These are phyloP conservation scores for Armadillidium nasatum DNA, from an alignment of 1,140 invertebrate genomes.

Conservation along the genomic window DNA sequence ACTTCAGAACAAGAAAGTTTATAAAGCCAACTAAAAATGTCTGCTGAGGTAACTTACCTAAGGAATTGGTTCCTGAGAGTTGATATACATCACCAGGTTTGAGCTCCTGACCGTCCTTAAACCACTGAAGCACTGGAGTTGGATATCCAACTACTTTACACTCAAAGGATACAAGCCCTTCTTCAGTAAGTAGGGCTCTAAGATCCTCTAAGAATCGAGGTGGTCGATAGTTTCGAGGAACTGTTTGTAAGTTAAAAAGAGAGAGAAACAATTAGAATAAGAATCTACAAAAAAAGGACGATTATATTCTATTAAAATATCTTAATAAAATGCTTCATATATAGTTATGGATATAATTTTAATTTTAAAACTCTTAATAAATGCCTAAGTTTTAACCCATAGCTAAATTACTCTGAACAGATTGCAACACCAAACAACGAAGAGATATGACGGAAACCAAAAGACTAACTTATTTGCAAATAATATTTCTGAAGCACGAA, in stretches of 20 bases:
- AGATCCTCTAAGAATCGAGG: constrained; percentile 83
- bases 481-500: no score
- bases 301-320: no score
- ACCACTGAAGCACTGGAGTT: constrained; percentile 77
- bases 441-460: no score
- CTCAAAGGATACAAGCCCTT: constrained; percentile 84
- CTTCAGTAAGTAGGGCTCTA: constrained; percentile 79
- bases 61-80: constrained; percentile 77
- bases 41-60: constrained; percentile 52
- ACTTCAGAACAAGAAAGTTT: background rate
- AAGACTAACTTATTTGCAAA: no score
- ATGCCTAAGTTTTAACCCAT: no score
- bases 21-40: background rate
- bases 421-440: no score
- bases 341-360: no score
- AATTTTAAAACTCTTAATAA: no score
- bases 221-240: constrained; percentile 82
- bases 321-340: no score
- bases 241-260: constrained; percentile 49
- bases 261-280: no score
- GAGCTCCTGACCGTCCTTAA: constrained; percentile 83
- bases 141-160: constrained; percentile 88
- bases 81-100: constrained; percentile 89
- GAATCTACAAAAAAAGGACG: no score
- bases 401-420: no score